phyloP scores from a whole-genome alignment of 2,113 vertebrate genomes.

The Hystrix cristata region DNA sequence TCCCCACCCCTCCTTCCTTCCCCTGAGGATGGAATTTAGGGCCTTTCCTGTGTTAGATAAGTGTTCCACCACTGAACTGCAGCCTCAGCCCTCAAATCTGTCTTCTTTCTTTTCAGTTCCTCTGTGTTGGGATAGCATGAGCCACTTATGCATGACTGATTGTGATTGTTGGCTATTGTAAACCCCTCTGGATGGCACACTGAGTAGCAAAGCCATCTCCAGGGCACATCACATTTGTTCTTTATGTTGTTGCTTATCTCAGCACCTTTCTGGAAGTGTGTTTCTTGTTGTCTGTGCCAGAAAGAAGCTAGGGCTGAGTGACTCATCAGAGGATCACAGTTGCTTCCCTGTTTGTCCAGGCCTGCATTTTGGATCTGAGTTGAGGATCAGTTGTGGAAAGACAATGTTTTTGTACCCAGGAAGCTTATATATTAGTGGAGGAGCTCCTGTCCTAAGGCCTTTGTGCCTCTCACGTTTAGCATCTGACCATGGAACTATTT shows the following conservation, averaged over 20 bases:
- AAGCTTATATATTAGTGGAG: not conserved
- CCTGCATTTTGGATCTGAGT: not conserved
- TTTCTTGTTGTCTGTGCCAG: slow-evolving; percentile 43
- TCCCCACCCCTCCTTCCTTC: not conserved
- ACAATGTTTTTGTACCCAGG: not conserved
- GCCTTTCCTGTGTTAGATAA: not conserved
- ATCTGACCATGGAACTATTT: not conserved
- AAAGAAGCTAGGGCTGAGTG: slow-evolving; percentile 32
- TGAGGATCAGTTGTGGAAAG: not conserved
- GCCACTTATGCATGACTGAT: not conserved
- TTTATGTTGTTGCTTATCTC: slow-evolving; percentile 47
- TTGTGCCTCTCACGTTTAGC: not conserved
- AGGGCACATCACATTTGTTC: not conserved
- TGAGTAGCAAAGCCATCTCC: not conserved
- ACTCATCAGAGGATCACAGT: slow-evolving; percentile 24
- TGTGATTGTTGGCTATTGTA: not conserved
- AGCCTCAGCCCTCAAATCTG: not conserved
- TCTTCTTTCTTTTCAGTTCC: slow-evolving; percentile 68
- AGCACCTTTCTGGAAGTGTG: slow-evolving; percentile 54
- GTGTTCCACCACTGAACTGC: not conserved
- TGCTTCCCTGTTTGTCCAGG: not conserved
- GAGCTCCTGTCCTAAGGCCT: not conserved
- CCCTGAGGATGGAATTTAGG: not conserved
- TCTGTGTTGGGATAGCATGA: not conserved
- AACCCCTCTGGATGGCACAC: not conserved